Conservation (phyloP, 53 echinoderm and acorn worm genomes). For the Glandiceps talaboti region DNA sequence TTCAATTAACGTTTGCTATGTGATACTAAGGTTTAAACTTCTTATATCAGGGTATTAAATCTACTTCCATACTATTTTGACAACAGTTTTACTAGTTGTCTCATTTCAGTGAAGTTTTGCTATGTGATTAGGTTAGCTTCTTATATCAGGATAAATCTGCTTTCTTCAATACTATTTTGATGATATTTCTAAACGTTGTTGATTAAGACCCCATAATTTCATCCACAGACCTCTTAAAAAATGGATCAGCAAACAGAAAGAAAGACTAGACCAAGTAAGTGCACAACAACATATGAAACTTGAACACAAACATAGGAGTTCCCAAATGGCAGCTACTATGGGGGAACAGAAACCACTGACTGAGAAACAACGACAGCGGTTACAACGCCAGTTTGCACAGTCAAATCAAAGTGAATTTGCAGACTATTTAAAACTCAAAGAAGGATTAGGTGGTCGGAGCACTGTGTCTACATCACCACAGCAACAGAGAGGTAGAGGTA, state of each 20-base stretch:
- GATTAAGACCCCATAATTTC: too few relatives aligned
- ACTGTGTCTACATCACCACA: slow-evolving; percentile 1
- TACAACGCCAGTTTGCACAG: slow-evolving; percentile 43
- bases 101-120: too few relatives aligned
- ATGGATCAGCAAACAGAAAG: slow-evolving; percentile 31
- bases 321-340: slow-evolving; percentile 7
- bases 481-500: slow-evolving; percentile 23
- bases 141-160: too few relatives aligned
- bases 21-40: too few relatives aligned
- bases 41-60: too few relatives aligned
- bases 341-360: slow-evolving; percentile 6
- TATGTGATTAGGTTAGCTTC: too few relatives aligned
- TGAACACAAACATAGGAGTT: slow-evolving; percentile 18
- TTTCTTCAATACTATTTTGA: too few relatives aligned
- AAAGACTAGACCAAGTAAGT: slow-evolving; percentile 23
- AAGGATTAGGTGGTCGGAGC: slow-evolving; percentile 11
- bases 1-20: too few relatives aligned
- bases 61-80: too few relatives aligned
- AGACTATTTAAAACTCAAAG: slow-evolving; percentile 42
- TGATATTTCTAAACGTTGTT: too few relatives aligned
- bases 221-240: slow-evolving; percentile 25
- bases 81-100: too few relatives aligned
- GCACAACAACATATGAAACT: slow-evolving; percentile 24
- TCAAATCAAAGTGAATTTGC: slow-evolving; percentile 56
- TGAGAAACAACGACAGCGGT: slow-evolving; percentile 23